phyloP scores from a whole-genome alignment of 2,113 vertebrate genomes.

The Marmota flaviventris region DNA sequence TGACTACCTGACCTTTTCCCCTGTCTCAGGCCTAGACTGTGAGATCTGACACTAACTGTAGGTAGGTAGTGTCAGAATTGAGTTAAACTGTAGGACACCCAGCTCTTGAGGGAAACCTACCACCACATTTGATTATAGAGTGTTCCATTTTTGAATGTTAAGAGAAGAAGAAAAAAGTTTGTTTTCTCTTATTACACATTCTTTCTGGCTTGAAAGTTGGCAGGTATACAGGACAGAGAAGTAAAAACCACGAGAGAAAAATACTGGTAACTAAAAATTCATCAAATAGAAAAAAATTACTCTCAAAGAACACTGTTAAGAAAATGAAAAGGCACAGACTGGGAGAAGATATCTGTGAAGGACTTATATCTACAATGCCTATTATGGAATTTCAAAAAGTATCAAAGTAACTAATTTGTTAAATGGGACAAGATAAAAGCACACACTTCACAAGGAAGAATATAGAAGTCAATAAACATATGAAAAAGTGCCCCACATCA shows the following conservation, averaged over 20 bases:
- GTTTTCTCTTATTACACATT: neutral
- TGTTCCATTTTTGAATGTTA: neutral
- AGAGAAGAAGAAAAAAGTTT: neutral
- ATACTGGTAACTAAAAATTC: neutral
- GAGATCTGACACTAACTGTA: neutral
- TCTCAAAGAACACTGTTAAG: neutral
- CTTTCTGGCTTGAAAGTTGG: neutral
- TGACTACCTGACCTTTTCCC: too few species aligned
- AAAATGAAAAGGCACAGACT: neutral
- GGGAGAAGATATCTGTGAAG: neutral
- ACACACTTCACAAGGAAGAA: neutral
- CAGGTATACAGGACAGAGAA: neutral
- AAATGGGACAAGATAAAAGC: neutral
- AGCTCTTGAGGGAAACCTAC: neutral
- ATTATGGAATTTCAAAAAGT: neutral
- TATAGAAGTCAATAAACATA: neutral
- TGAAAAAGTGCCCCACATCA: neutral
- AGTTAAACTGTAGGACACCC: neutral
- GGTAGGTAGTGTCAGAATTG: neutral
- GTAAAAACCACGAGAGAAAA: slow-evolving; percentile 20
- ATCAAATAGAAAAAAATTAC: neutral
- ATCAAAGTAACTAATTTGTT: neutral
- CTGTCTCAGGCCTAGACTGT: neutral
- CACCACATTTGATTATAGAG: neutral
- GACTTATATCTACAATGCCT: neutral